Evolutionary conservation across 2,113 vertebrate genomes (phyloP), one percentile per base, ranked within the genome.

Genomic region (Uria lomvia): DNA sequence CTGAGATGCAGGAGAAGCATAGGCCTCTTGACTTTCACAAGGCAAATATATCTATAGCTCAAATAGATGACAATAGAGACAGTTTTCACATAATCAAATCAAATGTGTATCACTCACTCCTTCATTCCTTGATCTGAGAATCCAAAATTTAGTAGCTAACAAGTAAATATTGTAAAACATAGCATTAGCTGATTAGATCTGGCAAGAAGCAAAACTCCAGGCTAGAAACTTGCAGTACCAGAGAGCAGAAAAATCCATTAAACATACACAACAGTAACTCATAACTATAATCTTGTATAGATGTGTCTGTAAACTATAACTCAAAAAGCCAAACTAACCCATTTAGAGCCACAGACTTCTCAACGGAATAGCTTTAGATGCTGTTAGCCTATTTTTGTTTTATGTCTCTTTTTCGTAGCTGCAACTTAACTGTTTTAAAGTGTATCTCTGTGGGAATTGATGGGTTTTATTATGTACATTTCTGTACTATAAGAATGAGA

Each of bases 381-480:
- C 87, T 86, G 76, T 93, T 97, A 94, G 90, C 88, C 84, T 94
- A 21, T 68, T 95, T 97, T 96, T 84, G 76, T 7, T 89, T 94
- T 79, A 94, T 72, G 36, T 86, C 58, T 93, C 80, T 87, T 32
- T 92, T 90, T 96, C 67, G 8, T 84, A 89, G 82, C 56, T 79
- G 88, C 93, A 93, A 88, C 66, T 66, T 66, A 92, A 89, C 72
- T 93, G 55, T 90, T 95, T 89, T 91, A 80, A 91, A 90, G 92
- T 96, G 90, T 91, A 75, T 90, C 77, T 88, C 92, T 66, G 52
- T n/a, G 86, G 94, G 95, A 97, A 97, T 85, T 84, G 95, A 97
- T 95, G 97, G 90, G 63, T 17, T 97, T 97, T 92, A 94, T 97
- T 96, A 95, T 95, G 86, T 92, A 67, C 86, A 43, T 79, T 96